Conservation (phyloP, 2,888 invertebrate species). For the Achlya flavicornis region DNA sequence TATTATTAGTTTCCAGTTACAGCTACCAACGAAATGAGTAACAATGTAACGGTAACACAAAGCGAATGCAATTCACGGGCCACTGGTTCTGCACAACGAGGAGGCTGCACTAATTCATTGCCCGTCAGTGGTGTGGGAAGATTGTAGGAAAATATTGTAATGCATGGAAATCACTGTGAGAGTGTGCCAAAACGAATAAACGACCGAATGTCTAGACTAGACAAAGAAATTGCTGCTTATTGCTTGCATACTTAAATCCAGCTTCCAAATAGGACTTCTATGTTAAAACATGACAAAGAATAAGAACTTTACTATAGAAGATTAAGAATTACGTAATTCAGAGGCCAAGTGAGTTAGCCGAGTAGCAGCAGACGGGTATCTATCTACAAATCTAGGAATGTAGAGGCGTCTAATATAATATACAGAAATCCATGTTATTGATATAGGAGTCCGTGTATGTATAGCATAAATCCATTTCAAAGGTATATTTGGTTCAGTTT, state of each 20-base stretch:
- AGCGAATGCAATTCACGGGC: constrained; percentile 51
- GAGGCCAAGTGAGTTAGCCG: background rate
- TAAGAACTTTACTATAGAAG: too few species aligned
- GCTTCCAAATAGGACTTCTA: background rate
- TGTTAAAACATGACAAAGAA: too few species aligned
- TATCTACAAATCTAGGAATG: background rate
- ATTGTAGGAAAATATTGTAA: background rate
- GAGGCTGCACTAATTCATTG: constrained; percentile 42
- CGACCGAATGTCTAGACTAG: constrained; percentile 1
- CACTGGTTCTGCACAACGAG: constrained; percentile 47
- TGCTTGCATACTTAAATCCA: background rate
- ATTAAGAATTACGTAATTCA: too few species aligned
- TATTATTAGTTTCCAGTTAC: constrained; percentile 13
- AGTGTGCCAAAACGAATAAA: background rate
- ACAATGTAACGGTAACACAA: constrained; percentile 46
- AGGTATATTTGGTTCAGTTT: background rate
- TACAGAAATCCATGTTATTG: background rate
- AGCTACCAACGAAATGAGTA: constrained; percentile 29
- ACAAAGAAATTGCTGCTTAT: background rate
- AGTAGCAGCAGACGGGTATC: background rate
- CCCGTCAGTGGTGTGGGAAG: constrained; percentile 10
- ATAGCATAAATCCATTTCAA: background rate
- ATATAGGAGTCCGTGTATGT: background rate
- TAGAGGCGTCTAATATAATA: background rate
- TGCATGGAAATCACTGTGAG: background rate